Percentiles rank a stretch among this genome's conserved stretches.
Evolutionary conservation across 2,888 invertebrate genomes (phyloP).

Genomic region (Nephrotoma appendiculata): DNA sequence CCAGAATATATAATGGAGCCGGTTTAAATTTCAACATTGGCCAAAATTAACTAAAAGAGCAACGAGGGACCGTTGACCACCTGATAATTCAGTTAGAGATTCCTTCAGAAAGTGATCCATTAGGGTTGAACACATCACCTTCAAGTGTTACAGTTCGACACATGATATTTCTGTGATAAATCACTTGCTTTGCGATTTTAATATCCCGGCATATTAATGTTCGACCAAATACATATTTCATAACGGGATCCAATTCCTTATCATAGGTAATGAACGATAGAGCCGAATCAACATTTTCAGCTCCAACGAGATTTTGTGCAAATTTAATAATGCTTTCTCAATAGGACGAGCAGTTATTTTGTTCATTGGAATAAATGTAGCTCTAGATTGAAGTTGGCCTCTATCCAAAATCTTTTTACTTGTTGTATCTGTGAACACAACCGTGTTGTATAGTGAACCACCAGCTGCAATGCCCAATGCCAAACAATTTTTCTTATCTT

Average conservation of each 20-base stretch:
- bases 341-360: conserved; percentile 58
- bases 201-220: conserved; percentile 73
- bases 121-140: conserved; percentile 84
- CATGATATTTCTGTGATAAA: conserved; percentile 55
- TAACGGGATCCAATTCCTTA: conserved; percentile 49
- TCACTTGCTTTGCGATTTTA: conserved; percentile 61
- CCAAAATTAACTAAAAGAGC: conserved; percentile 92
- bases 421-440: conserved; percentile 75
- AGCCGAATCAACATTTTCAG: conserved; percentile 68
- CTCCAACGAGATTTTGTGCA: conserved; percentile 63
- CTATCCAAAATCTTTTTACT: conserved; percentile 71
- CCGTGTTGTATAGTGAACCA: conserved; percentile 72
- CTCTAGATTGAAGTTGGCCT: conserved; percentile 63
- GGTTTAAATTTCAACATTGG: conserved; percentile 95
- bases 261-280: conserved; percentile 63
- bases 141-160: conserved; percentile 72
- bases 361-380: conserved; percentile 84
- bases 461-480: conserved; percentile 81
- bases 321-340: conserved; percentile 40
- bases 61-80: conserved; percentile 91
- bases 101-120: conserved; percentile 90
- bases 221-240: conserved; percentile 79
- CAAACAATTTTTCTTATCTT: conserved; percentile 50
- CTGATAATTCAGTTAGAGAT: conserved; percentile 86
- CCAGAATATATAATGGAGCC: conserved; percentile 95